These are phyloP conservation scores for Cheiracanthium punctorium DNA, from an alignment of 2,888 invertebrate genomes.

Conservation along the genomic window DNA sequence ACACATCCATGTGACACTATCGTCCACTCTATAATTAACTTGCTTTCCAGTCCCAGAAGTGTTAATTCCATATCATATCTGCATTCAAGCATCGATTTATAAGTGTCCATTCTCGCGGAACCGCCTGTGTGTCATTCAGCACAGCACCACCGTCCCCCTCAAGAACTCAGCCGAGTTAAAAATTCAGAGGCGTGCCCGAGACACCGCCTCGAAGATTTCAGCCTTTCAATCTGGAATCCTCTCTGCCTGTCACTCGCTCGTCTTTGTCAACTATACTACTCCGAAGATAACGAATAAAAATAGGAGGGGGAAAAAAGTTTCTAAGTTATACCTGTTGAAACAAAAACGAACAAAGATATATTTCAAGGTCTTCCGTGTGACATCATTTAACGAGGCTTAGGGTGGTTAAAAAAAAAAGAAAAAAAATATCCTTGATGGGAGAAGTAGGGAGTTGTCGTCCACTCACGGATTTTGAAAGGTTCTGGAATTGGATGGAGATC, in stretches of 20 bases:
- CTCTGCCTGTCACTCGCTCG: not conserved
- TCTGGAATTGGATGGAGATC: too few relatives aligned
- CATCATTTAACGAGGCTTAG: not conserved
- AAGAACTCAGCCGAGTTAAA: not conserved
- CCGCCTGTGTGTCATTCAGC: not conserved
- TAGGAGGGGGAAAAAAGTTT: not conserved
- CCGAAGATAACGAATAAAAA: not conserved
- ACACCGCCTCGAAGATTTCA: not conserved
- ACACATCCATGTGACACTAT: not conserved
- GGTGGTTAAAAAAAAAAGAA: not conserved
- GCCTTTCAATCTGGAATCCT: not conserved
- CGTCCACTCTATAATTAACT: not conserved
- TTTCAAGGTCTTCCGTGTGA: not conserved
- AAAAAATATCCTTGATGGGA: not conserved
- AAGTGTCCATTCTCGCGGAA: not conserved
- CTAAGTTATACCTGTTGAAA: not conserved
- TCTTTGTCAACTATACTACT: not conserved
- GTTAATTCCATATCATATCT: conserved; percentile 7
- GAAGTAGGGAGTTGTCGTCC: not conserved
- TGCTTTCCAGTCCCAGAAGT: not conserved
- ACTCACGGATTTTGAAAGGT: not conserved
- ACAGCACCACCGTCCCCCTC: not conserved
- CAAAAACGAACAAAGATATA: conserved; percentile 3
- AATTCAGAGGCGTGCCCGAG: not conserved
- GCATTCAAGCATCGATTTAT: not conserved